Conservation (phyloP, 2,113 vertebrate genomes). For the Vulpes lagopus region DNA sequence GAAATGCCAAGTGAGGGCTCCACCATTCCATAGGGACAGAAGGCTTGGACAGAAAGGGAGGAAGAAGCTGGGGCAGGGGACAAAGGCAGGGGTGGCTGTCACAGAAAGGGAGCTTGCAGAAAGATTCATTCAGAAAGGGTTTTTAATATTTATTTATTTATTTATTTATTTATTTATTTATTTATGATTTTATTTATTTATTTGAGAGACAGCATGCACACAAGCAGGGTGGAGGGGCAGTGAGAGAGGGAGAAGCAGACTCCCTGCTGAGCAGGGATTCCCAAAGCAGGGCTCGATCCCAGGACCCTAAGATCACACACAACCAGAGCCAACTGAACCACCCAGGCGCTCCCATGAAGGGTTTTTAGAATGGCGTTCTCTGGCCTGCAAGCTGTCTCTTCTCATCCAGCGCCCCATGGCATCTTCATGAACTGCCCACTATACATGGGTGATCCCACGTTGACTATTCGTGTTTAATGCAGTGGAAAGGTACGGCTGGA, state of each 20-base stretch:
- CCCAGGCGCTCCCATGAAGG: neutral
- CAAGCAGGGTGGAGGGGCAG: too few relatives aligned
- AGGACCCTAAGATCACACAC: too few relatives aligned
- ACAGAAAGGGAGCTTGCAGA: neutral
- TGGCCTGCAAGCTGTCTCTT: neutral
- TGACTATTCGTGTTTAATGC: neutral
- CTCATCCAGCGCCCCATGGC: neutral
- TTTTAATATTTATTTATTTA: too few relatives aligned
- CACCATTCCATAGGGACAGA: neutral
- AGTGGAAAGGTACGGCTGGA: neutral
- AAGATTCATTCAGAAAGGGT: neutral
- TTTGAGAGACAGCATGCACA: too few relatives aligned
- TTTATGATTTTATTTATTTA: too few relatives aligned
- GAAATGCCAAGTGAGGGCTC: neutral
- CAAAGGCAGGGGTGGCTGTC: neutral
- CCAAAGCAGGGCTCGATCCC: too few relatives aligned
- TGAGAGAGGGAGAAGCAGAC: too few relatives aligned
- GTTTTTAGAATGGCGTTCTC: neutral
- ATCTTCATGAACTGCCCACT: neutral
- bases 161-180: too few relatives aligned
- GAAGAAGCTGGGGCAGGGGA: neutral
- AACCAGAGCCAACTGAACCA: too few relatives aligned
- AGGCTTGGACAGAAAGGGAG: neutral
- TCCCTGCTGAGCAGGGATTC: too few relatives aligned
- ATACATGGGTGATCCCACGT: rapidly evolving